Evolutionary conservation across 2,888 invertebrate species (phyloP).

Genomic region (Acleris holmiana): DNA sequence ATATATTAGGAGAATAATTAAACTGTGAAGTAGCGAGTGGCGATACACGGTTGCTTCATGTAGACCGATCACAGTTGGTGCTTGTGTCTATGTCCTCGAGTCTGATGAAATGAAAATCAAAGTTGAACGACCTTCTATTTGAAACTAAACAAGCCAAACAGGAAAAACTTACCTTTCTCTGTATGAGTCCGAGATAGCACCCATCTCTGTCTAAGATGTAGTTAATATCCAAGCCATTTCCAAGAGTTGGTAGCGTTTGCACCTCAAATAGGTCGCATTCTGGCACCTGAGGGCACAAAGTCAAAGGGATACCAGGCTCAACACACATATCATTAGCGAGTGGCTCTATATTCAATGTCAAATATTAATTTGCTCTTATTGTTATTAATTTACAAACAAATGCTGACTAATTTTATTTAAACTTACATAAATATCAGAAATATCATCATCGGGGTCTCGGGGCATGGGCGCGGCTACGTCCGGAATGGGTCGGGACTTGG

Average conservation of each 20-base stretch:
- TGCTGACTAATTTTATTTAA: neutral
- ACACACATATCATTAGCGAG: no score
- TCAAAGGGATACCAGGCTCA: neutral
- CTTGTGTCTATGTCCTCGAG: no score
- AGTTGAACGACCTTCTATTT: no score
- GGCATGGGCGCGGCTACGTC: constrained; percentile 54
- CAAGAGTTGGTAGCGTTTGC: constrained; percentile 80
- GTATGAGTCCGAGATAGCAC: constrained; percentile 87
- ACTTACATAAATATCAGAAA: constrained; percentile 69
- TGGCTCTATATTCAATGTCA: no score
- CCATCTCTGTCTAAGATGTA: constrained; percentile 84
- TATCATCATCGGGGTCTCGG: constrained; percentile 74
- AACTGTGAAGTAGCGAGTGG: no score
- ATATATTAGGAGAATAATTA: no score
- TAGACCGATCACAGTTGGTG: no score
- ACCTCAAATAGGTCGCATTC: constrained; percentile 89
- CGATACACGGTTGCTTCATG: no score
- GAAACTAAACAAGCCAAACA: neutral
- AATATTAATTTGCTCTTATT: no score
- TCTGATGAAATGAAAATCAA: no score
- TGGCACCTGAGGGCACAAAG: constrained; percentile 81
- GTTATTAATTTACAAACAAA: no score
- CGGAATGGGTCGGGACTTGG: constrained; percentile 70
- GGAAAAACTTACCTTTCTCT: constrained; percentile 83
- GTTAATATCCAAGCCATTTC: constrained; percentile 76